Conservation (phyloP, 37 sponge, comb jelly and placozoan species). For the Amphimedon queenslandica region DNA sequence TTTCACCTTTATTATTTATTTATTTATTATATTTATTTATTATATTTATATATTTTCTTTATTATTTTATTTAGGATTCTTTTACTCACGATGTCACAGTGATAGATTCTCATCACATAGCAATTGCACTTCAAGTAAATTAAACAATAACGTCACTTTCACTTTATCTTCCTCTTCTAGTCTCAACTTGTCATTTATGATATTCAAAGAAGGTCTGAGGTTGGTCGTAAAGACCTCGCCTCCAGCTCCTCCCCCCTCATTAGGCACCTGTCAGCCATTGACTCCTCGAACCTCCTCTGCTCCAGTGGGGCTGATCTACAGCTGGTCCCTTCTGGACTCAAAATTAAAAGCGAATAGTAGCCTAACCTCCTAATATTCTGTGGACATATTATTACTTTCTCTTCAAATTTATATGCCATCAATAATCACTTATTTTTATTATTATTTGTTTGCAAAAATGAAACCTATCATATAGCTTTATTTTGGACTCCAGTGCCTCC, state of each 20-base stretch:
- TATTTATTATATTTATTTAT: not conserved
- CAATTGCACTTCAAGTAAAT: not conserved
- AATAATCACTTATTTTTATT: not conserved
- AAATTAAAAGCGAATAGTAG: conserved; percentile 40
- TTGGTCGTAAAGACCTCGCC: not conserved
- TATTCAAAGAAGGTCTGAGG: not conserved
- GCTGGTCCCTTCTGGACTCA: conserved; percentile 42
- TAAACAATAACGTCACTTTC: too few relatives aligned
- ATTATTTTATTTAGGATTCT: not conserved
- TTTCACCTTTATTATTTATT: not conserved
- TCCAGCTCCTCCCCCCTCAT: not conserved
- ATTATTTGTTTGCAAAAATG: too few relatives aligned
- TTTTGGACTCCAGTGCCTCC: too few relatives aligned
- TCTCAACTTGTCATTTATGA: not conserved
- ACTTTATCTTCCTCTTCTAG: not conserved
- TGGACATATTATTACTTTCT: conserved; percentile 54
- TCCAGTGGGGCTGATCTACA: conserved; percentile 37
- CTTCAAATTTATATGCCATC: not conserved
- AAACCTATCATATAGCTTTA: too few relatives aligned
- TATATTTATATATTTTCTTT: not conserved
- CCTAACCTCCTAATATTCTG: not conserved
- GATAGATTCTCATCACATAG: not conserved
- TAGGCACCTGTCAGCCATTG: not conserved
- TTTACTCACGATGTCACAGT: not conserved
- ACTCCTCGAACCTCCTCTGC: conserved; percentile 29